Conservation (phyloP, 2,888 invertebrate genomes). For the Helobdella robusta region DNA sequence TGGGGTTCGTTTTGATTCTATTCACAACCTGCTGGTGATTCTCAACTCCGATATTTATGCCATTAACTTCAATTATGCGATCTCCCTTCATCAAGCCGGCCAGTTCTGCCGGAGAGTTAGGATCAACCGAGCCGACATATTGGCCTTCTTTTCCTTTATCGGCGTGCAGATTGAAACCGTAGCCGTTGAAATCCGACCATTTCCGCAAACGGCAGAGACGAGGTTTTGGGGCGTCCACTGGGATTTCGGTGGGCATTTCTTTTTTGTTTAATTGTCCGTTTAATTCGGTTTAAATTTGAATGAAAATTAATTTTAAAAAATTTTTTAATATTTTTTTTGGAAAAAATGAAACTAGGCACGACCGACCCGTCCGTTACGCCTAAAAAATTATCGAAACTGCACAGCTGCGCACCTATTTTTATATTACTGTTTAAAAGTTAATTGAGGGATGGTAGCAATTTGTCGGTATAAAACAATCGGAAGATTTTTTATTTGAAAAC, state of each 20-base stretch:
- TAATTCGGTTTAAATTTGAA: no score
- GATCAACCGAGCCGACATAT: slow-evolving; percentile 89
- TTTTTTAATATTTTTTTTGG: no score
- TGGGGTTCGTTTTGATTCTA: slow-evolving; percentile 67
- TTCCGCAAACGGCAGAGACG: slow-evolving; percentile 74
- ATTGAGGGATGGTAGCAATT: no score
- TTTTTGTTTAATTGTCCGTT: no score
- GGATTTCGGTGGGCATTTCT: slow-evolving; percentile 46
- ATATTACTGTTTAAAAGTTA: no score
- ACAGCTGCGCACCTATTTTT: no score
- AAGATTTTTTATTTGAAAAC: no score
- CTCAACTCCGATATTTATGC: slow-evolving; percentile 35
- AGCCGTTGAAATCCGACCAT: slow-evolving; percentile 86
- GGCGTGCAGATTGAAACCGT: slow-evolving; percentile 97
- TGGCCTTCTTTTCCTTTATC: slow-evolving; percentile 89
- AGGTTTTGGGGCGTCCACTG: slow-evolving; percentile 40
- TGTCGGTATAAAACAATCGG: no score
- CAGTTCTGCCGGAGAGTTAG: slow-evolving; percentile 51
- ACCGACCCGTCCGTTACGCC: no score
- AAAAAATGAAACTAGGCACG: no score
- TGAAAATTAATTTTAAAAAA: no score
- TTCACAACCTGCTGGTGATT: slow-evolving; percentile 69
- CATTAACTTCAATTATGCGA: slow-evolving; percentile 59
- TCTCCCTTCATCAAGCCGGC: slow-evolving; percentile 72
- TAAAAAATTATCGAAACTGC: no score